phyloP scores from a whole-genome alignment of 2,797 vertebrate species.

The Semaprochilodus insignis region DNA sequence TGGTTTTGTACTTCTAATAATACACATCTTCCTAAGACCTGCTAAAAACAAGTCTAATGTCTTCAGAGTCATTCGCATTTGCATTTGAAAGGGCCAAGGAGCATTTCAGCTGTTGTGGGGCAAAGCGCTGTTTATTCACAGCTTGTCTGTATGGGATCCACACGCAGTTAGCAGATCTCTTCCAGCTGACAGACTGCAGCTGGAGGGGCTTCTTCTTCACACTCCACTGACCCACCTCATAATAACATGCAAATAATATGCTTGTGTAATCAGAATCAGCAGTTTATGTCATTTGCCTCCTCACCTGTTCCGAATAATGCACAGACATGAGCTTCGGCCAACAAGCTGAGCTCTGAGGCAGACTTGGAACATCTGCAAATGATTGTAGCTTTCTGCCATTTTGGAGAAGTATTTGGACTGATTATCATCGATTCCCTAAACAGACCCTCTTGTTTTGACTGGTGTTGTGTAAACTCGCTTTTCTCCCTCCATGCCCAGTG shows the following conservation, averaged over 20 bases:
- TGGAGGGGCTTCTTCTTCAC: conserved; percentile 68
- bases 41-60: neutral
- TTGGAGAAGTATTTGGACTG: conserved; percentile 29
- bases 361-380: conserved; percentile 47
- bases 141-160: conserved; percentile 61
- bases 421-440: conserved; percentile 29
- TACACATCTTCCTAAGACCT: neutral
- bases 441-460: conserved; percentile 33
- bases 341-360: conserved; percentile 29
- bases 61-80: conserved; percentile 11
- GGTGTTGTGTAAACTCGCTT: conserved; percentile 37
- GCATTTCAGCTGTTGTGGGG: conserved; percentile 10
- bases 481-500: conserved; percentile 1
- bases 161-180: conserved; percentile 61
- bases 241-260: conserved; percentile 67
- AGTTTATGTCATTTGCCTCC: conserved; percentile 56
- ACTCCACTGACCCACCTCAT: conserved; percentile 62
- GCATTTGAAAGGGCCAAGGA: conserved; percentile 3
- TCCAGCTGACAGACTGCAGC: conserved; percentile 66
- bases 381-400: conserved; percentile 25
- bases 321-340: conserved; percentile 26
- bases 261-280: conserved; percentile 64
- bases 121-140: conserved; percentile 62
- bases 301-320: conserved; percentile 65
- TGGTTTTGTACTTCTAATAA: neutral